A percentile compares a stretch with the other conserved stretches of the same genome.
phyloP scores from a whole-genome alignment of 1,140 invertebrate species.

The Elymnias hypermnestra region DNA sequence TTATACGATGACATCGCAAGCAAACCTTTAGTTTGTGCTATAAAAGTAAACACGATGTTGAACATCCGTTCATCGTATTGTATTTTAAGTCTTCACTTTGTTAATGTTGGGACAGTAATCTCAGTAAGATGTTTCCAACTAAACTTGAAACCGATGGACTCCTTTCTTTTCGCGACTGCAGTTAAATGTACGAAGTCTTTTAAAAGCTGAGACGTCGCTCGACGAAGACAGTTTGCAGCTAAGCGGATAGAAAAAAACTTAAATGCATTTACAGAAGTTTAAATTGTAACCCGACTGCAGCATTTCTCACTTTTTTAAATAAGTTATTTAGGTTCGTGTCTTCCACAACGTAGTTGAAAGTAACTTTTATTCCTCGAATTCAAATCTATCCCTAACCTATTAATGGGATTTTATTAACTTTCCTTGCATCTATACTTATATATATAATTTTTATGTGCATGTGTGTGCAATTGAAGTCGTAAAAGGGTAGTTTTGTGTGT shows the following conservation, averaged over 20 bases:
- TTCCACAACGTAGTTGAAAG: not conserved
- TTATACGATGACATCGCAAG: too few relatives aligned
- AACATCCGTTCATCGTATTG: not conserved
- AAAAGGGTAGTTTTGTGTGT: too few relatives aligned
- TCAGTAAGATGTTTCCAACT: conserved; percentile 3
- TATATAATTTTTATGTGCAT: too few relatives aligned
- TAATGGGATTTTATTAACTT: too few relatives aligned
- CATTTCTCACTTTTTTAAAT: conserved; percentile 1
- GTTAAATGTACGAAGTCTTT: conserved; percentile 15
- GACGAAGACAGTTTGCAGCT: conserved; percentile 18
- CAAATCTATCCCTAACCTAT: too few relatives aligned
- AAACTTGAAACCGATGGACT: conserved; percentile 13
- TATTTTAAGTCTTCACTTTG: not conserved
- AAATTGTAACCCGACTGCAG: conserved; percentile 7
- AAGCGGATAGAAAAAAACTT: conserved; percentile 11
- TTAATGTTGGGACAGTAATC: not conserved
- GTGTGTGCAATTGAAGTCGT: too few relatives aligned
- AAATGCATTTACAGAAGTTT: conserved; percentile 11
- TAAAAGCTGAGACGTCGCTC: conserved; percentile 20
- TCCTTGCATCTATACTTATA: too few relatives aligned
- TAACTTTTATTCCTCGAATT: too few relatives aligned
- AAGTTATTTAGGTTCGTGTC: not conserved
- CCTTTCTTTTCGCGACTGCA: conserved; percentile 7
- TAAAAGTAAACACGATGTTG: too few relatives aligned
- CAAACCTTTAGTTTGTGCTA: too few relatives aligned